phyloP scores from a whole-genome alignment of 2,888 invertebrate genomes.

The Megamerina dolium region DNA sequence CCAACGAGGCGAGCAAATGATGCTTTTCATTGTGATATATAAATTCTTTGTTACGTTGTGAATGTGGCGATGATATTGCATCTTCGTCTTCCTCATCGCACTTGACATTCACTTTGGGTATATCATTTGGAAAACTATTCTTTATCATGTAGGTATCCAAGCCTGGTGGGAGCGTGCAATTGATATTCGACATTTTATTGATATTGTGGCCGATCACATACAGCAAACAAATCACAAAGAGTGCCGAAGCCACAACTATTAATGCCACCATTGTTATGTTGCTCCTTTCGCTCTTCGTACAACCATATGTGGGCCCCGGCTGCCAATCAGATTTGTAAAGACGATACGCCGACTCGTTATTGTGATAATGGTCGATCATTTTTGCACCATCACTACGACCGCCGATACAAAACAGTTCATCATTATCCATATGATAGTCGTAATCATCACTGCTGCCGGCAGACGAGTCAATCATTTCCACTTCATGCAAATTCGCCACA shows the following conservation, averaged over 20 bases:
- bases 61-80: conserved; percentile 10
- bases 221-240: conserved; percentile 21
- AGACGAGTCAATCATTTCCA: background rate
- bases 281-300: conserved; percentile 20
- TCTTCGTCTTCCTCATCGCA: conserved; percentile 17
- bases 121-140: conserved; percentile 4
- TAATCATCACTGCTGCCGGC: background rate
- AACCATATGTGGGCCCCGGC: conserved; percentile 22
- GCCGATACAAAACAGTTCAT: conserved; percentile 18
- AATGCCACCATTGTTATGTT: conserved; percentile 25
- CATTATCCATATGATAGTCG: conserved; percentile 13
- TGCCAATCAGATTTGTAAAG: conserved; percentile 34
- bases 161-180: conserved; percentile 37
- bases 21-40: conserved; percentile 28
- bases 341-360: conserved; percentile 21
- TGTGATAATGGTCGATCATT: conserved; percentile 21
- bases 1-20: conserved; percentile 23
- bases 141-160: conserved; percentile 34
- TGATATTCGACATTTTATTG: conserved; percentile 42
- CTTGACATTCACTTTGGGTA: conserved; percentile 6
- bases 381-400: conserved; percentile 1
- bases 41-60: conserved; percentile 22
- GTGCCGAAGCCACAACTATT: conserved; percentile 19
- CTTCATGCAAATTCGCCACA: conserved; percentile 22
- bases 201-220: conserved; percentile 34